Conservation (phyloP, 2,113 vertebrate genomes). For the Motacilla alba region DNA sequence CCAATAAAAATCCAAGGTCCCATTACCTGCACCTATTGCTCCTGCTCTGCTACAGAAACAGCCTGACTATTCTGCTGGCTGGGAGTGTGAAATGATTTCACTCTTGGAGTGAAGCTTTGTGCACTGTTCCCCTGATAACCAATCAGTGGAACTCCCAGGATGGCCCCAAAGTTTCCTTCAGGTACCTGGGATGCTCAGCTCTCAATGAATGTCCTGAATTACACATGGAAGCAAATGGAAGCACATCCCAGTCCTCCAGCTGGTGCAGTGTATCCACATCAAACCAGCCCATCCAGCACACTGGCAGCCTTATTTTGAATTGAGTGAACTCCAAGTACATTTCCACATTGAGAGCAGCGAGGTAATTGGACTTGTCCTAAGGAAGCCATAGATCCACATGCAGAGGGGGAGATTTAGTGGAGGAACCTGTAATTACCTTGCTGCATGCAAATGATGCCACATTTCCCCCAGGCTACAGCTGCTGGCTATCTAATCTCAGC, state of each 20-base stretch:
- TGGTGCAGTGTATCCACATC: neutral
- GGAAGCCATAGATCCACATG: slow-evolving; percentile 14
- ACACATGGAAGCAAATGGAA: slow-evolving; percentile 28
- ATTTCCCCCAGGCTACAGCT: neutral
- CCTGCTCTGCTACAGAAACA: neutral
- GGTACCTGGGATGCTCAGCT: neutral
- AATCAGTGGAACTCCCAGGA: neutral
- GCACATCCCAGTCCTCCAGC: neutral
- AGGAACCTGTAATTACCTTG: slow-evolving; percentile 37
- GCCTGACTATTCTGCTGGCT: neutral
- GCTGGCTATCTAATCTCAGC: slow-evolving; percentile 40
- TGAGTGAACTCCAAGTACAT: neutral
- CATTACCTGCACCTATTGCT: neutral
- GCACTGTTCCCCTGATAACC: neutral
- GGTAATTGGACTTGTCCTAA: slow-evolving; percentile 7
- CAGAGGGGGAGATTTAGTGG: slow-evolving; percentile 24
- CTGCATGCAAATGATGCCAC: slow-evolving; percentile 37
- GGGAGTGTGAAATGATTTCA: neutral
- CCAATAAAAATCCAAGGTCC: neutral
- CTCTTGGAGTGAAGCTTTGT: neutral
- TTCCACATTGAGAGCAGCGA: neutral
- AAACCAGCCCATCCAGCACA: neutral
- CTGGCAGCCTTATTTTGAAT: neutral
- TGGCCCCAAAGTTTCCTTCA: neutral
- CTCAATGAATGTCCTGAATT: slow-evolving; percentile 7